Evolutionary conservation across 2,113 vertebrate species (phyloP).

Genomic region (Callaeas wilsoni): DNA sequence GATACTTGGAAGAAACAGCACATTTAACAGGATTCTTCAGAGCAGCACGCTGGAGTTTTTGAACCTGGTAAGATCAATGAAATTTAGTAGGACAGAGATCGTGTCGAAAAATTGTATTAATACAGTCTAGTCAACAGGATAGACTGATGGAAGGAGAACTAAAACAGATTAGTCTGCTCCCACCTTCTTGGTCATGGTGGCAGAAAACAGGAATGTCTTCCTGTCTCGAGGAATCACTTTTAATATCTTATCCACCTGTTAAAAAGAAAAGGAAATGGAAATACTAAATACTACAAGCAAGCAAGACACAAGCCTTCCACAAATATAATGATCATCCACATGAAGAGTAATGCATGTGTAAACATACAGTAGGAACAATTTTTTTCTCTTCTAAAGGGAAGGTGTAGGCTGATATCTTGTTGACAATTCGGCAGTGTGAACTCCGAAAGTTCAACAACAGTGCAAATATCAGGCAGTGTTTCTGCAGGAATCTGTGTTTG

Average conservation of each 20-base stretch:
- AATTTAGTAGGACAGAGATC: background rate
- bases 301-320: background rate
- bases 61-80: constrained; percentile 77
- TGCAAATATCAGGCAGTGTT: background rate
- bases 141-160: background rate
- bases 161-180: background rate
- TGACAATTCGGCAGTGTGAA: background rate
- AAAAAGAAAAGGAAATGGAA: background rate
- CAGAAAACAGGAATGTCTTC: constrained; percentile 93
- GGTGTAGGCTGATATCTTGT: background rate
- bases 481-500: accelerated
- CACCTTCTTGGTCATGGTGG: constrained; percentile 99
- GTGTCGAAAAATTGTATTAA: background rate
- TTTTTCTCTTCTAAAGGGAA: background rate
- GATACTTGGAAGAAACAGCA: constrained; percentile 92
- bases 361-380: background rate
- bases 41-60: constrained; percentile 94
- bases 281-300: background rate
- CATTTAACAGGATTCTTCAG: constrained; percentile 95
- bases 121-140: background rate
- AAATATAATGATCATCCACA: background rate
- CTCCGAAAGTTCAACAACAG: background rate
- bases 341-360: background rate
- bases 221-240: constrained; percentile 96
- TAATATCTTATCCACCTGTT: constrained; percentile 94